These are phyloP conservation scores for Lasioglossum zephyrum DNA, from an alignment of 2,888 invertebrate genomes.

Conservation along the genomic window DNA sequence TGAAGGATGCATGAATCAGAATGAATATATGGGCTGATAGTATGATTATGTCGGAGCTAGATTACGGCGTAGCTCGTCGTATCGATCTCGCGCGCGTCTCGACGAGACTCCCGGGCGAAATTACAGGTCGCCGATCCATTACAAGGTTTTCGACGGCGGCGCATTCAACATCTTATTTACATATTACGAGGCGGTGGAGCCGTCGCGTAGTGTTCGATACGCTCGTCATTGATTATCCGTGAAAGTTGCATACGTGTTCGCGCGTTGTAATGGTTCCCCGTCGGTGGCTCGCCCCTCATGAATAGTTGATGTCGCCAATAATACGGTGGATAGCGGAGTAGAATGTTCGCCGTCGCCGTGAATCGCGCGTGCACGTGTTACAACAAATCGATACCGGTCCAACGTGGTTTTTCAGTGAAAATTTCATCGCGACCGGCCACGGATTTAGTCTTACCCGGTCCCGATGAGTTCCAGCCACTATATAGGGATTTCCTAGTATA, in stretches of 20 bases:
- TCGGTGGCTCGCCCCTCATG: conserved; percentile 37
- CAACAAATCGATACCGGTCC: conserved; percentile 9
- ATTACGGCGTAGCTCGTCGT: not conserved
- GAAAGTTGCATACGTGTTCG: conserved; percentile 32
- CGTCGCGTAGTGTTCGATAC: conserved; percentile 13
- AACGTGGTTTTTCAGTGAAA: conserved; percentile 4
- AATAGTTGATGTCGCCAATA: conserved; percentile 39
- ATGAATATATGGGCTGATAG: not conserved
- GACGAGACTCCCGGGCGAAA: not conserved
- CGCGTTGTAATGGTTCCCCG: conserved; percentile 13
- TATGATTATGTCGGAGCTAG: not conserved
- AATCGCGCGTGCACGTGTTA: conserved; percentile 18
- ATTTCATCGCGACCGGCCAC: not conserved
- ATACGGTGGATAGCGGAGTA: conserved; percentile 29
- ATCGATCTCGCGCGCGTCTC: not conserved
- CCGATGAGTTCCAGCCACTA: too few species aligned
- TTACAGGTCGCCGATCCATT: conserved; percentile 10
- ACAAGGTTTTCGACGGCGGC: conserved; percentile 7
- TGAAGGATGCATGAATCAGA: not conserved
- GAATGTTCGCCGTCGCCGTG: conserved; percentile 30
- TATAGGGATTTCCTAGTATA: not conserved
- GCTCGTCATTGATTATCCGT: conserved; percentile 36
- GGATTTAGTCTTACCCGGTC: not conserved
- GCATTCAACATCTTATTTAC: conserved; percentile 9
- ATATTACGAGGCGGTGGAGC: not conserved